Base-by-base conservation (phyloP, 1,140 invertebrate species). In the Drosophila nigrodunni region DNA sequence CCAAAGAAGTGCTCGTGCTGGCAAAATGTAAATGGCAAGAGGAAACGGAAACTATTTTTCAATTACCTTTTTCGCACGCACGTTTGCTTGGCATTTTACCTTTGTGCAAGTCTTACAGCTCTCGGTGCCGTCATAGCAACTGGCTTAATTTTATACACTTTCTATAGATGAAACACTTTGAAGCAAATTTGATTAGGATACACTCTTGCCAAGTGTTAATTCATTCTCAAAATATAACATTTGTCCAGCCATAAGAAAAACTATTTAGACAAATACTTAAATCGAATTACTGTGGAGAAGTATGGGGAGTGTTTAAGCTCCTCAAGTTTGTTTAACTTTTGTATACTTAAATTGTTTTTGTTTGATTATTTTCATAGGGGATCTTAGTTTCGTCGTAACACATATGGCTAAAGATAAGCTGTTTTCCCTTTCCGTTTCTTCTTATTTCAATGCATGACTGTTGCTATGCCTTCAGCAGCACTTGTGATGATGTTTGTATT, bases 1-100 rank as follows among this genome's bases (percentile, higher is more conserved):
- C 35, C 34, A 39, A 69, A 61, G 55, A 34, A 65, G 50, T 43
- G 39, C 54, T 57, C 50, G 15, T n/a, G 18, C 25, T 25, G n/a
- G 47, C 9, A 37, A 44, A 72, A 75, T 44, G 60, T 35, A 37
- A 62, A 54, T 54, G 41, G 55, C 54, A 70, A 75, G 50, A 66
- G 77, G 77, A 80, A 89, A 89, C 66, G 85, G 77, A 80, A 88
- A 88, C 85, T 88, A 89, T 88, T 88, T 88, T 88, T 88, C 85
- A 88, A 88, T 88, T 88, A 88, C 85, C 85, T 85, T 85, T 83
- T 81, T 88, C 68, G 80, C 85, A 88, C 85, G 85, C 85, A 88
- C 85, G 85, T 89, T 85, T 89, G 85, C 85, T 78, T 88, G 88
- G 80, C 80, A 88, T 82, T 87, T 76, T 78, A 41, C 69, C 69